Base-by-base conservation (phyloP, 1,140 invertebrate species). In the Drosophila tristis region DNA sequence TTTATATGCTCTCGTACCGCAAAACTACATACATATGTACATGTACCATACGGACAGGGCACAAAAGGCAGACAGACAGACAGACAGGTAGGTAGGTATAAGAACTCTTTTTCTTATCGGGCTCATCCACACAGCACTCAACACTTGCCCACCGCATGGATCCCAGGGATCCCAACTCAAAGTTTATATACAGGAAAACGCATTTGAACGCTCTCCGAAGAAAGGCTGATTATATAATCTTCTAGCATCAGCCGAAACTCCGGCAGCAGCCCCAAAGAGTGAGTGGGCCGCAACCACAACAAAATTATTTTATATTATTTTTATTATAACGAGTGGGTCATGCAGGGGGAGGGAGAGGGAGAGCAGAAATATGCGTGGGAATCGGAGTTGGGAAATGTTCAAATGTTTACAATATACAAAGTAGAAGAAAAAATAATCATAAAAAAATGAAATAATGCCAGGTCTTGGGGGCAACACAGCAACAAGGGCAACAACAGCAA, bases 301-400 rank as follows among this genome's bases (percentile, higher is more conserved):
- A 74, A 77, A 80, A 80, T 76, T 53, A 77, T 79, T 29, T 6
- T 29, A 29, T 59, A 74, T 86, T 82, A 82, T 82, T 78, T 76
- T 79, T 73, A 77, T 77, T 77, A 77, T 44, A 49, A 74, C 47
- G 23, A 54, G 26, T 15, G 35, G 20, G 23, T 0, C 50, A 57
- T n/a, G 15, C 44, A n/a, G 11, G 11, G 53, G 50, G 20, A 20
- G 20, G 2, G 20, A 20, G 20, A 20, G 20, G 20, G 9, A 50
- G 25, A 47, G 60, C 59, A 71, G 62, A 67, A 85, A 80, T 76
- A 86, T 85, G 80, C 80, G 81, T 85, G 80, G 80, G 80, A 85
- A 85, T 80, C 63, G 11, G 71, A 85, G 77, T 76, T 77, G 77
- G 68, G 76, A 80, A 80, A 84, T 63, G 61, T 64, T 71, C 48